These are phyloP conservation scores for Pogonomyrmex barbatus DNA, from an alignment of 1,140 invertebrate genomes.

Conservation along the genomic window DNA sequence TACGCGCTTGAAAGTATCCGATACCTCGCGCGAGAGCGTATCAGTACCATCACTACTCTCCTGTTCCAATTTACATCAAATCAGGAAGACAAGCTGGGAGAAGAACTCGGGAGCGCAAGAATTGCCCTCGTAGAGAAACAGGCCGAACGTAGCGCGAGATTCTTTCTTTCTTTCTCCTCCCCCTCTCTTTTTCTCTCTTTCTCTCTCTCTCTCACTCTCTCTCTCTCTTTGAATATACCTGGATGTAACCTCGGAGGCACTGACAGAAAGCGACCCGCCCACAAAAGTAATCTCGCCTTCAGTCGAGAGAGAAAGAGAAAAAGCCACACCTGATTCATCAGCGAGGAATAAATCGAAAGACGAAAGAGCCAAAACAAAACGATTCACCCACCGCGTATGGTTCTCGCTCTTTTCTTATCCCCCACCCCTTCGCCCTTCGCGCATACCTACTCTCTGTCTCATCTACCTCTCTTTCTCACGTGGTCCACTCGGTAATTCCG, in stretches of 20 bases:
- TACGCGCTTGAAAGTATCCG: slow-evolving; percentile 15
- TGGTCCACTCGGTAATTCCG: slow-evolving; percentile 61
- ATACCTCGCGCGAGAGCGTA: slow-evolving; percentile 41
- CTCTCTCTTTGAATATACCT: slow-evolving; percentile 77
- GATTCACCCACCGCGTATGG: slow-evolving; percentile 69
- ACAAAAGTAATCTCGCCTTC: slow-evolving; percentile 86
- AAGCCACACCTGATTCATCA: slow-evolving; percentile 85
- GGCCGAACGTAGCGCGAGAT: slow-evolving; percentile 58
- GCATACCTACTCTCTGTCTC: slow-evolving; percentile 17
- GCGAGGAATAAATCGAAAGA: slow-evolving; percentile 82
- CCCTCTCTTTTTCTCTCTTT: not conserved
- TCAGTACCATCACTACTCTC: slow-evolving; percentile 57
- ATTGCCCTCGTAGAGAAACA: slow-evolving; percentile 54
- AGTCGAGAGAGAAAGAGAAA: slow-evolving; percentile 67
- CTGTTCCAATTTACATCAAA: slow-evolving; percentile 85
- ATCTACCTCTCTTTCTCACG: slow-evolving; percentile 52
- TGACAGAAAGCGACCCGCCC: slow-evolving; percentile 86
- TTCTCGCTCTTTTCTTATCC: slow-evolving; percentile 58
- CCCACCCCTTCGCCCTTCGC: slow-evolving; percentile 23
- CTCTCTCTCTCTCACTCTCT: not conserved
- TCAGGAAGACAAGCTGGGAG: slow-evolving; percentile 56
- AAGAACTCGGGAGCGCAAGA: slow-evolving; percentile 66
- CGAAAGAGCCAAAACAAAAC: slow-evolving; percentile 77
- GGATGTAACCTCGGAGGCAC: slow-evolving; percentile 81
- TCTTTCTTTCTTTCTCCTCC: slow-evolving; percentile 37